Evolutionary conservation across 2,888 invertebrate species (phyloP), one percentile per base, ranked within the genome.

Genomic region (Oeneis ivallda): DNA sequence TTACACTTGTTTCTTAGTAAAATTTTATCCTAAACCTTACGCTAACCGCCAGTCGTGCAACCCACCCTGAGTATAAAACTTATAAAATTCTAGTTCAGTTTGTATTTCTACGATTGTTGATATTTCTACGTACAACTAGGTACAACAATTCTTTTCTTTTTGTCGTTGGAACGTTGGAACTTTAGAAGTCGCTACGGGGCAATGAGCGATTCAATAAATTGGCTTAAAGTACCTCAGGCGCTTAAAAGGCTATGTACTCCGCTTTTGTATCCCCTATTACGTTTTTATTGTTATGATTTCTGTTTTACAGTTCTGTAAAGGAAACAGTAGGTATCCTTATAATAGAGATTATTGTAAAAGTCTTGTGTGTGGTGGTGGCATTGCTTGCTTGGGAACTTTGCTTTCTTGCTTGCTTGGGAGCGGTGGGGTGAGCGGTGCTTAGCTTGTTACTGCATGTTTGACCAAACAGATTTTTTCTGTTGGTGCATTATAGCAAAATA

Each of bases 131-230:
- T 19, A 19, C 37, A 37, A 37, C 37, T 37, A 9, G 37, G 37
- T 9, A 37, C 37, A 39, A 49, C 49, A 34, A 11, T 60, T 58
- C n/a, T 34, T 34, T 59, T 37, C 43, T 60, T 61, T 61, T 61
- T 52, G 49, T 61, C 26, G 41, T 34, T 43, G 15, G 10, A 26
- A 50, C 37, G 19, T 26, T 26, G 26, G 26, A 26, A 26, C 26
- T 50, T 50, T n/a, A 15, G 15, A 15, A 45, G n/a, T 45, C 45
- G 45, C 54, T 54, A 17, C n/a, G 47, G 54, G 63, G 63, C 41
- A 49, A 60, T 59, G 43, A 66, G 50, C 58, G 47, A 56, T 66
- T 54, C 52, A 59, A 60, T 63, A 63, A 66, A 60, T 63, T 60
- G 63, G 60, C 49, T 49, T 32, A 41, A 66, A 67, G 49, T 53